A percentile compares a stretch with the other conserved stretches of the same genome.
Evolutionary conservation across 2,797 vertebrate species (phyloP).

Genomic region (Pempheris klunzingeri): DNA sequence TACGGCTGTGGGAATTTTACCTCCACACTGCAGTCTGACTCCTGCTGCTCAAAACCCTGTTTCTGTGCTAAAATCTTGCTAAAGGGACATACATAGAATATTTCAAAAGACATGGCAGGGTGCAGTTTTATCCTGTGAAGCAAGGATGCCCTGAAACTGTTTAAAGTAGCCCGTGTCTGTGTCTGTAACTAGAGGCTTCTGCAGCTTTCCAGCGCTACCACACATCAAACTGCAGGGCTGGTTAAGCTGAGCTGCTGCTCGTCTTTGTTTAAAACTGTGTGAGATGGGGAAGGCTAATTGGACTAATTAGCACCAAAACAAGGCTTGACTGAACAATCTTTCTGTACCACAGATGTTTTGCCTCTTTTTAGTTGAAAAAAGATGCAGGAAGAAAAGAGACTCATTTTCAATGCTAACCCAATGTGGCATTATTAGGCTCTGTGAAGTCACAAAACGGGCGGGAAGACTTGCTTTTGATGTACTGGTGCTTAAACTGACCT

Average conservation of each 20-base stretch:
- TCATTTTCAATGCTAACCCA: constrained; percentile 66
- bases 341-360: constrained; percentile 72
- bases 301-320: constrained; percentile 82
- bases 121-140: constrained; percentile 60
- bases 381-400: constrained; percentile 53
- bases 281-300: constrained; percentile 80
- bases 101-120: constrained; percentile 54
- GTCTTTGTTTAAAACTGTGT: constrained; percentile 75
- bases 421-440: constrained; percentile 50
- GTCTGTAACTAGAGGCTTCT: constrained; percentile 71
- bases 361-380: constrained; percentile 57
- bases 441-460: constrained; percentile 48
- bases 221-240: constrained; percentile 71
- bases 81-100: constrained; percentile 48
- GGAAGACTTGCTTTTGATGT: constrained; percentile 58
- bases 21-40: constrained; percentile 34
- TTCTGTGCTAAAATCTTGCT: constrained; percentile 65
- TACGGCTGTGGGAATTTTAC: constrained; percentile 56
- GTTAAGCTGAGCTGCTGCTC: constrained; percentile 66
- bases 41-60: constrained; percentile 33
- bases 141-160: constrained; percentile 66
- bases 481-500: constrained; percentile 59
- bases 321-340: constrained; percentile 68
- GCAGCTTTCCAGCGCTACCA: constrained; percentile 62
- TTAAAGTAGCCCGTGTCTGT: constrained; percentile 62